Evolutionary conservation across 2,113 vertebrate species (phyloP), one percentile per base, ranked within the genome.

Genomic region (Leucoraja erinaceus): DNA sequence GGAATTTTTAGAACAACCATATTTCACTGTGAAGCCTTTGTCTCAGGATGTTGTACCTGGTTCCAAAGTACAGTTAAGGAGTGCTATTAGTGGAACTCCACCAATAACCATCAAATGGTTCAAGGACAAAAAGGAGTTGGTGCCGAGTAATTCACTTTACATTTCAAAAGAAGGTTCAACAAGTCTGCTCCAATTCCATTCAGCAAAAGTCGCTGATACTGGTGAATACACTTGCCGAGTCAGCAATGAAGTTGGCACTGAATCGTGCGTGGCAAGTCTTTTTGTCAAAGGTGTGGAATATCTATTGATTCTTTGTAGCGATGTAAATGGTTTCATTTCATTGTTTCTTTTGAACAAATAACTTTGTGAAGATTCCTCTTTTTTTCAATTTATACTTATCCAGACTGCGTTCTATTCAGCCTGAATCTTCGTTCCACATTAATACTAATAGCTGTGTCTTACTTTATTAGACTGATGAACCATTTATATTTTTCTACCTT

Each of bases 71-170:
- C 97, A 98, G 47, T 97, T 99, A 94, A 98, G 97, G 93, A 96
- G 97, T 0, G 95, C 98, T 93, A 94, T 99, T 77, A 97, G 96
- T 93, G 99, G 99, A 75, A 98, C 98, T 0, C 95, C 97, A 5
- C 98, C 99, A 28, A 94, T 99, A 94, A 97, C 96, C 70, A 98
- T 97, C 94, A 99, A 98, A 93, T 99, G 99, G 99, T 98, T 99
- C 96, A 99, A 98, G 95, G 97, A 98, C 94, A 97, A 97, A 94
- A 99, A 98, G 93, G 98, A 98, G 94, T 94, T 99, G 93, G 94
- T 97, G 63, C 97, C 98, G 0, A 97, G 97, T 61, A 95, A 96
- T 0, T 97, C 96, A 94, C 97, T 97, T 94, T 97, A 96, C 0
- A 95, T 99, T 93, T 96, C 96, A 95, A 99, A 98, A 95, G 98